phyloP scores from a whole-genome alignment of 2,888 invertebrate genomes.

The Lepetodrilus schrolli region DNA sequence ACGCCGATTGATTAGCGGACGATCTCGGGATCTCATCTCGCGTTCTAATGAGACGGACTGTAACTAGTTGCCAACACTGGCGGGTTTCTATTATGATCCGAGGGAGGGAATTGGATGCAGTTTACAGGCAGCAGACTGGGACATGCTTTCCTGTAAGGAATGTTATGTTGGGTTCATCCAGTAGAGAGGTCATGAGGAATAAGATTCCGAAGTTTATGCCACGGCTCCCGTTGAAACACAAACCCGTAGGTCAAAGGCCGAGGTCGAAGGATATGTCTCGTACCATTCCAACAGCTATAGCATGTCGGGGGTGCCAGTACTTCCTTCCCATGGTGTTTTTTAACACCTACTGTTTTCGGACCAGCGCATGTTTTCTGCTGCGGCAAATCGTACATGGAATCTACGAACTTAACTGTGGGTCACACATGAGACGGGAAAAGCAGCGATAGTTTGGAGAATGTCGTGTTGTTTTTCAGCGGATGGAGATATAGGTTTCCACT shows the following conservation, averaged over 20 bases:
- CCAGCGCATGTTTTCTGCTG: too few relatives aligned
- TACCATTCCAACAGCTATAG: neutral
- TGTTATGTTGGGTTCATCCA: neutral
- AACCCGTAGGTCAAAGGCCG: neutral
- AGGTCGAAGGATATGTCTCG: neutral
- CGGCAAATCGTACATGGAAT: too few relatives aligned
- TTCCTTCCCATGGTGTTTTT: neutral
- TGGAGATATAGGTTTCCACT: conserved; percentile 13
- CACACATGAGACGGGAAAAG: neutral
- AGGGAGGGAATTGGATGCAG: too few relatives aligned
- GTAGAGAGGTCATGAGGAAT: neutral
- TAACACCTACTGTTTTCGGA: neutral
- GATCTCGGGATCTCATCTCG: too few relatives aligned
- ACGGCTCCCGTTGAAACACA: neutral
- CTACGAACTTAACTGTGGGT: too few relatives aligned
- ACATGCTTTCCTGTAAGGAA: neutral
- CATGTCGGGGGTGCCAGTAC: too few relatives aligned
- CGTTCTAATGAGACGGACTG: too few relatives aligned
- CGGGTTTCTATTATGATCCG: too few relatives aligned
- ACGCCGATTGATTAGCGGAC: too few relatives aligned
- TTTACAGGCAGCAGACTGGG: neutral
- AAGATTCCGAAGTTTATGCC: neutral
- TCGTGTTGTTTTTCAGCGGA: conserved; percentile 9
- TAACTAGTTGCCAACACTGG: too few relatives aligned
- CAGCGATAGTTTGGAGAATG: neutral